phyloP scores from a whole-genome alignment of 2,113 vertebrate genomes.

The Pampusana beccarii region DNA sequence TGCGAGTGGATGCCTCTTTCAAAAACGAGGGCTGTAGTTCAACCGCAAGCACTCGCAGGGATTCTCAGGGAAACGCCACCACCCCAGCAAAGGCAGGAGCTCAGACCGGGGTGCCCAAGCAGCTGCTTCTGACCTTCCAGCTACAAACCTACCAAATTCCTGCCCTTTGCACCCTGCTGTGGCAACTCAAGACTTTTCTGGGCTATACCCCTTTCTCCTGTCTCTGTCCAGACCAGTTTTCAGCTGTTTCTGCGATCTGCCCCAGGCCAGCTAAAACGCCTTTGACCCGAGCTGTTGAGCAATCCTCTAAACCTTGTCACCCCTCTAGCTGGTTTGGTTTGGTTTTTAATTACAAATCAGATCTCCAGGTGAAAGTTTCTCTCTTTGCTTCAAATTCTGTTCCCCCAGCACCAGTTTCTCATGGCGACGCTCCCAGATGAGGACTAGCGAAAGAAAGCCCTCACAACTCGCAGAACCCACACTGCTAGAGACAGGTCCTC shows the following conservation, averaged over 20 bases:
- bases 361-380: neutral
- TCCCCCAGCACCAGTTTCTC: neutral
- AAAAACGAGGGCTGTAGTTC: neutral
- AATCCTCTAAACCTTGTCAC: neutral
- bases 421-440: neutral
- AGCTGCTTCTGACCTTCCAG: neutral
- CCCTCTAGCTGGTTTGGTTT: neutral
- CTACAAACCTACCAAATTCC: neutral
- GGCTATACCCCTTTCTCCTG: neutral
- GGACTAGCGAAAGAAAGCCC: neutral
- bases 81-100: neutral
- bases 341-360: neutral
- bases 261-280: neutral
- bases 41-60: neutral
- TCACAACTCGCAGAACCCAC: neutral
- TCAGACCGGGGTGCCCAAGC: rapidly evolving
- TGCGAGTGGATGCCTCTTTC: neutral
- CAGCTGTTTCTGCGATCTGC: neutral
- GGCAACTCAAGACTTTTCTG: neutral
- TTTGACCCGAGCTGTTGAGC: neutral
- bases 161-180: neutral
- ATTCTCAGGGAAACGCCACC: neutral
- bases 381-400: neutral
- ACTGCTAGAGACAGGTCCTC: neutral
- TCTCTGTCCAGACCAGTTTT: neutral